These are phyloP conservation scores for Dreissena rostriformis DNA, from an alignment of 1,140 invertebrate genomes.

Conservation along the genomic window DNA sequence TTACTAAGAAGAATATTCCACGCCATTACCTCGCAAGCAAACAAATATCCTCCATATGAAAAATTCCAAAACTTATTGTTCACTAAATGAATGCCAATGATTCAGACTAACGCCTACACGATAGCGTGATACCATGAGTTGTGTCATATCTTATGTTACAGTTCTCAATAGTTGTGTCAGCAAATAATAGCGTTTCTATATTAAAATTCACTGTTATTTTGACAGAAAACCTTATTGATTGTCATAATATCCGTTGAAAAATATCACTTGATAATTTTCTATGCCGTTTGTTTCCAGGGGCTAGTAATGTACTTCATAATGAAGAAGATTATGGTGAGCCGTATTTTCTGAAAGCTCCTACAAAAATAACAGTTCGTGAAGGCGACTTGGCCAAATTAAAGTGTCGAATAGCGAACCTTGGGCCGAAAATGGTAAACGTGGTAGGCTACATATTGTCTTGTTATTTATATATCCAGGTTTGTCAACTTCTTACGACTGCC, in stretches of 20 bases:
- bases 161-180: no score
- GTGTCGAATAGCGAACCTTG: constrained; percentile 59
- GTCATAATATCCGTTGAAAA: neutral
- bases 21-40: no score
- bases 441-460: constrained; percentile 58
- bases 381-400: constrained; percentile 57
- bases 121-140: no score
- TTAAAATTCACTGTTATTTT: neutral
- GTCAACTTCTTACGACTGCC: neutral
- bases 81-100: no score
- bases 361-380: constrained; percentile 49
- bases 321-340: constrained; percentile 31
- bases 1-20: no score
- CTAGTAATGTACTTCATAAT: constrained; percentile 2
- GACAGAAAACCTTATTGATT: neutral
- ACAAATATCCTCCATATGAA: no score
- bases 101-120: no score
- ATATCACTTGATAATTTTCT: neutral
- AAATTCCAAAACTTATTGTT: no score
- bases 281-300: constrained; percentile 7
- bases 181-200: no score
- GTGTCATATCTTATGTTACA: no score
- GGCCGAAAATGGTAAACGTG: constrained; percentile 63
- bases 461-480: constrained; percentile 19
- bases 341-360: constrained; percentile 44